Base-by-base conservation (phyloP, 1,140 invertebrate species). In the Orius insidiosus region DNA sequence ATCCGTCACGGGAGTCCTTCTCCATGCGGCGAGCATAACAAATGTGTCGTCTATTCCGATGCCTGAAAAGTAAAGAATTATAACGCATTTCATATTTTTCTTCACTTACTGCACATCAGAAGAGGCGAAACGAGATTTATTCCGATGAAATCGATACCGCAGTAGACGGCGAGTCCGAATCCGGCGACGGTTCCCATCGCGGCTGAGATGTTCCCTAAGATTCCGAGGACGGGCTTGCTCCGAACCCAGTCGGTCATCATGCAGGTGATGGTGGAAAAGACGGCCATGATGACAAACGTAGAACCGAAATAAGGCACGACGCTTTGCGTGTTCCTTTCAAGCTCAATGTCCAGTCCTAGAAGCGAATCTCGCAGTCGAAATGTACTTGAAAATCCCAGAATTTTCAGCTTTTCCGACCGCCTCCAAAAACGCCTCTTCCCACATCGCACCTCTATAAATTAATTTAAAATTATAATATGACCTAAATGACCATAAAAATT, bases 11-110 rank as follows among this genome's bases (percentile, higher is more conserved):
- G 79, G 76, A 0, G 87, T 88, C 24, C 87, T 67, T 45, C 87
- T 68, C 85, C 88, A 94, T 0, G 88, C 85, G 0, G 89, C 89
- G 51, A 96, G 64, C 80, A 97, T 88, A 3, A 95, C 88, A 63
- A 95, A 95, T 30, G 89, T 94, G 61, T 95, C 90, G 60, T 96
- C 92, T 41, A 94, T 92, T 35, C 90, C 90, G 55, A 96, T 92
- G 56, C 89, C 90, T 94, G 59, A 24, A 61, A 43, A 18, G n/a
- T 36, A 36, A 36, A n/a, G n/a, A n/a, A n/a, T n/a, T n/a, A n/a
- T n/a, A n/a, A n/a, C n/a, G n/a, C n/a, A n/a, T n/a, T n/a, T n/a
- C n/a, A n/a, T n/a, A 11, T 5, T 36, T n/a, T 5, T 4, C 3
- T n/a, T 36, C 14, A 69, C 77, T 80, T 70, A 94, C 90, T 89